Evolutionary conservation across 1,140 invertebrate species (phyloP), one percentile per base, ranked within the genome.

Genomic region (Vanessa tameamea): DNA sequence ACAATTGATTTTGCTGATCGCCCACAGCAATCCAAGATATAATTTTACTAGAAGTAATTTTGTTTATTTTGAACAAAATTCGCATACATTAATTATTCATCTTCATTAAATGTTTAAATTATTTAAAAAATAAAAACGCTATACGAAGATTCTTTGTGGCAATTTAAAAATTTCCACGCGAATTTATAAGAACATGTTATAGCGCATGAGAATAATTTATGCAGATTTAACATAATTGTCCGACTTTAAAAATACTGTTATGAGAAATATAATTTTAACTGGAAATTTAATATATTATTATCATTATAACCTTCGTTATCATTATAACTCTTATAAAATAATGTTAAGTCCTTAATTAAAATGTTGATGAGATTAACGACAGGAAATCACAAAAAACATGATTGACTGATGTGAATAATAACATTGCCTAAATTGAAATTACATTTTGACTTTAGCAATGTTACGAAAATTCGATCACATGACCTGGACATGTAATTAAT

Each of bases 1-100:
- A 55, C 80, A 82, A 83, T 83, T 84, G 81, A 79, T 79, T 80
- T 82, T 86, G 82, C 84, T 83, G 75, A 84, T 86, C 67, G 67
- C 43, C 26, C 61, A 47, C 16, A 61, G 57, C 43, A 48, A 20
- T n/a, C 55, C 31, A n/a, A 26, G 23, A 47, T 31, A 55, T 23
- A 9, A 59, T 59, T 47, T 55, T 20, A 26, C 16, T 6, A 26
- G 12, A 48, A 47, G 61, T 61, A 6, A 13, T 26, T 59, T 31
- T 59, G 15, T 61, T 61, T 37, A 5, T 31, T 37, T 61, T n/a
- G n/a, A 37, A 14, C 37, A 3, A 0, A 69, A 47, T 59, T 59
- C n/a, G 59, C 43, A 61, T 37, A 43, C 57, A 37, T 3, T 37
- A 37, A 37, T 3, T 37, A 37, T 51, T 37, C 13, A 61, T 61